Base-by-base conservation (phyloP, 2,888 invertebrate genomes). In the Ashinkailepas kermadecensis region DNA sequence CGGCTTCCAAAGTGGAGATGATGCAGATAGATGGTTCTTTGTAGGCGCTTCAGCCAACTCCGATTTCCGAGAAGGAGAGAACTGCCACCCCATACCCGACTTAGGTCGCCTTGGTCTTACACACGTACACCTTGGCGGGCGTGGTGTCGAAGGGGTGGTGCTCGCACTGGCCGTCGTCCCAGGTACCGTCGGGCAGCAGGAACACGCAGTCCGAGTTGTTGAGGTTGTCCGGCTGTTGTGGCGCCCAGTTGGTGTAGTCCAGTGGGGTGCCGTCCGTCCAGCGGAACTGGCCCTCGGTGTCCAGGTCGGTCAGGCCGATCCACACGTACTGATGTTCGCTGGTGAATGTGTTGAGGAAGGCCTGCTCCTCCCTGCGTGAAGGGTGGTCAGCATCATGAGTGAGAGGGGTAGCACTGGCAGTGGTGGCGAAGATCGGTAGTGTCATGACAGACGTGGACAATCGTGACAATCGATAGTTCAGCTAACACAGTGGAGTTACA, bases 151-250 rank as follows among this genome's bases (percentile, higher is more conserved):
- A 54, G 1, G 56, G 21, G 15, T 74, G 6, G 18, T 54, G 54
- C 56, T 54, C 74, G 56, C 74, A 74, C 74, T 56, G 21, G 74
- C 74, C 74, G 56, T 74, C 74, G 56, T 74, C 74, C 74, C 74
- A 74, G 6, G 54, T 54, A 1, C 74, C 74, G 21, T 74, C 56
- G 21, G 56, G 74, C 54, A 74, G 11, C 74, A 74, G 54, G 74
- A 74, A 74, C 18, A 74, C 74, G 11, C 74, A 74, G 74, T 74
- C 74, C 9, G 74, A 74, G 74, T 74, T 9, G 74, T 74, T 74
- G 21, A 74, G 74, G 56, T 74, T 74, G 74, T 74, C 74, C 56
- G 74, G 74, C 74, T 74, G 74, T 21, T 56, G 18, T 1, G 54
- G 56, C 10, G 74, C 74, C 74, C 74, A 74, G 74, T 74, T 54